These are phyloP conservation scores for Melinaea marsaeus DNA, from an alignment of 2,888 invertebrate species.

Conservation along the genomic window DNA sequence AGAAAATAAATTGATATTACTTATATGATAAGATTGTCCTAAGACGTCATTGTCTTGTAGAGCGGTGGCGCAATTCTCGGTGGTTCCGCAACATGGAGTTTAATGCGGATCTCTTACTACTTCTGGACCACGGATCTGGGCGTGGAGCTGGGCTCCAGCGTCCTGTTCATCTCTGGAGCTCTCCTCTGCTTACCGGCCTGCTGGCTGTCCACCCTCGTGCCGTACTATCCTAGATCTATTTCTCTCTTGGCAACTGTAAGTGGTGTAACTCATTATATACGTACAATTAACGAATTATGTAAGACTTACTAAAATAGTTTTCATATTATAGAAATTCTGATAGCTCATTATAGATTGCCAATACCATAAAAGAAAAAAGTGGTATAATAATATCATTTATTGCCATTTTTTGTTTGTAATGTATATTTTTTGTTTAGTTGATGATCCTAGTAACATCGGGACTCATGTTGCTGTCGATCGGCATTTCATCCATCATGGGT, in stretches of 20 bases:
- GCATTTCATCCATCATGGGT: constrained; percentile 48
- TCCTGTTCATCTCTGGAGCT: constrained; percentile 55
- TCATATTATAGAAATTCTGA: too few species aligned
- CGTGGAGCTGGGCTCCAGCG: constrained; percentile 54
- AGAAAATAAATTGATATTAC: background rate
- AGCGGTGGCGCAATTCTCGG: constrained; percentile 66
- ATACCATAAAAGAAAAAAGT: too few species aligned
- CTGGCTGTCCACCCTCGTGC: constrained; percentile 65
- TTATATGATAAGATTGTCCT: too few species aligned
- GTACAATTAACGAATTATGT: too few species aligned
- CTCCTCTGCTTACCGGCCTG: constrained; percentile 66
- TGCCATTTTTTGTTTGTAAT: too few species aligned
- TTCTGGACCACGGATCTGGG: constrained; percentile 70
- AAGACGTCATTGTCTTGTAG: constrained; percentile 38
- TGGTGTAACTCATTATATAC: background rate
- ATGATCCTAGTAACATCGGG: constrained; percentile 55
- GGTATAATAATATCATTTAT: too few species aligned
- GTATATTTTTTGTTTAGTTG: constrained; percentile 41
- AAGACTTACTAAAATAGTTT: too few species aligned
- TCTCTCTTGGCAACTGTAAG: constrained; percentile 54
- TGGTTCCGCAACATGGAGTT: constrained; percentile 56
- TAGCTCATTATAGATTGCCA: too few species aligned
- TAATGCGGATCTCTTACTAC: constrained; percentile 66
- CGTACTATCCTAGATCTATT: constrained; percentile 54
- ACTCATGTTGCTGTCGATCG: constrained; percentile 57